Conservation (phyloP, 2,888 invertebrate species). For the Lasioglossum calceatum region DNA sequence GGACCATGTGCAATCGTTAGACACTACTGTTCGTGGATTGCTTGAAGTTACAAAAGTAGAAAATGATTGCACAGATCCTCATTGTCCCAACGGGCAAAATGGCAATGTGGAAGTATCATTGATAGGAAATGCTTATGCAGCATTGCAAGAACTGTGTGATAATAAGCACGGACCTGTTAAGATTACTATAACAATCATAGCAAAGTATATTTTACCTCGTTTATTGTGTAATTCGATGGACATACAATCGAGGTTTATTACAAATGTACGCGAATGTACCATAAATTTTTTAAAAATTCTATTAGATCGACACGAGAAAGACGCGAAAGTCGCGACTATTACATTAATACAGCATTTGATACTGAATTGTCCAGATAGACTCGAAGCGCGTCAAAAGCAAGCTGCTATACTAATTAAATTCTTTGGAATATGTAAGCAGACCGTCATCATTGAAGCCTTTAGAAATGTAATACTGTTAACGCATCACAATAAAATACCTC, state of each 20-base stretch:
- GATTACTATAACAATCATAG: slow-evolving; percentile 81
- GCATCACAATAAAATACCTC: slow-evolving; percentile 83
- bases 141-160: slow-evolving; percentile 81
- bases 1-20: slow-evolving; percentile 83
- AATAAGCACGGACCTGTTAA: slow-evolving; percentile 84
- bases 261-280: slow-evolving; percentile 74
- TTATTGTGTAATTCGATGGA: slow-evolving; percentile 72
- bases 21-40: slow-evolving; percentile 81
- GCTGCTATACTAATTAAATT: slow-evolving; percentile 77
- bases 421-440: slow-evolving; percentile 71
- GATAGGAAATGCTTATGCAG: slow-evolving; percentile 81
- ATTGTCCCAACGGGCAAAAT: slow-evolving; percentile 14
- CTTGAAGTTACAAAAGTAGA: slow-evolving; percentile 80
- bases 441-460: slow-evolving; percentile 63
- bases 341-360: slow-evolving; percentile 79
- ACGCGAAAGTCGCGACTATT: slow-evolving; percentile 70
- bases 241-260: slow-evolving; percentile 66
- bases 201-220: slow-evolving; percentile 82
- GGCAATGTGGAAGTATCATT: slow-evolving; percentile 72
- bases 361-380: slow-evolving; percentile 78
- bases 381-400: slow-evolving; percentile 80
- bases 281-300: slow-evolving; percentile 76
- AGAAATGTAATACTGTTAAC: slow-evolving; percentile 74
- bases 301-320: slow-evolving; percentile 60
- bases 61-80: slow-evolving; percentile 29